Evolutionary conservation across 1,140 invertebrate genomes (phyloP).

Genomic region (Brachionus rubens): DNA sequence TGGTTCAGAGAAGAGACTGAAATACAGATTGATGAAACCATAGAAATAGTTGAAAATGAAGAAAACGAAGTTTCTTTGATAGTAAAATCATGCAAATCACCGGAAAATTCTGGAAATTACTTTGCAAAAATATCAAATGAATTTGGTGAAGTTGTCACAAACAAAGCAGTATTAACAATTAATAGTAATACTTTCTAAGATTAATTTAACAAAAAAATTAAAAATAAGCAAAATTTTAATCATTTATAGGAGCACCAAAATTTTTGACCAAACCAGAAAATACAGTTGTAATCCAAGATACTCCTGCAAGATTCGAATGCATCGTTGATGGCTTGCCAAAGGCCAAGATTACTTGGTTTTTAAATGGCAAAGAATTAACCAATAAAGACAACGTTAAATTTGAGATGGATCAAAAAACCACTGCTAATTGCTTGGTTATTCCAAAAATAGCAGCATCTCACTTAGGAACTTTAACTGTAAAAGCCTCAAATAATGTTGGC

Average conservation of each 20-base stretch:
- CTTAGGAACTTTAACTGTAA: too few species aligned
- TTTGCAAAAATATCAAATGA: slow-evolving; percentile 24
- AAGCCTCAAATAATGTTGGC: neutral
- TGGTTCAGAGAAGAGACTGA: slow-evolving; percentile 54
- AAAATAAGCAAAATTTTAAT: neutral
- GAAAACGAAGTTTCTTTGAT: neutral
- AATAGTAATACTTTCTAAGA: slow-evolving; percentile 6
- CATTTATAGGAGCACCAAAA: neutral
- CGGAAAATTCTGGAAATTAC: slow-evolving; percentile 13
- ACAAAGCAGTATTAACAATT: neutral
- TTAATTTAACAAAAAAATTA: neutral
- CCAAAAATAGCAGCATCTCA: neutral
- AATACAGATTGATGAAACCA: neutral
- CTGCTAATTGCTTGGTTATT: too few species aligned
- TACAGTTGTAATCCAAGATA: too few species aligned
- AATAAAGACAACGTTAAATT: too few species aligned
- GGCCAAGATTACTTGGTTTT: too few species aligned
- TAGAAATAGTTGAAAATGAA: neutral
- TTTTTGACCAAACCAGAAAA: too few species aligned
- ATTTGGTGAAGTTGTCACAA: slow-evolving; percentile 16
- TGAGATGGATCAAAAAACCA: too few species aligned
- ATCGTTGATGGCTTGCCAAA: too few species aligned
- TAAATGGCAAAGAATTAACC: too few species aligned
- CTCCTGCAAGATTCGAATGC: too few species aligned
- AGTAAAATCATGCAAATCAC: neutral